Percentiles rank a stretch among this genome's conserved stretches.
Evolutionary conservation across 2,888 invertebrate genomes (phyloP).

Genomic region (Stegophylla sp.): DNA sequence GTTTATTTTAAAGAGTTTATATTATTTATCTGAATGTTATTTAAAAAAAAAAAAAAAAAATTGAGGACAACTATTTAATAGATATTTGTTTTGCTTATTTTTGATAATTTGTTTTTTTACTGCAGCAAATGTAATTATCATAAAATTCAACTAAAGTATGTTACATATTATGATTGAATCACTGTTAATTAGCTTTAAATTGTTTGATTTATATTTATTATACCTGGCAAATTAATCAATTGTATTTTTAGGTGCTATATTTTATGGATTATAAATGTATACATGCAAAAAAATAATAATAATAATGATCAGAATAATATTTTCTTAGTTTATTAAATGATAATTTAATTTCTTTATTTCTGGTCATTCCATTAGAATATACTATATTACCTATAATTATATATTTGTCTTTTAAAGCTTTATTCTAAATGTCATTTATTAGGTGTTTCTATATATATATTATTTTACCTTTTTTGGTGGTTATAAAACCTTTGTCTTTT

Average conservation of each 20-base stretch:
- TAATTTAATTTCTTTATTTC: not conserved
- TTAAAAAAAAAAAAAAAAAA: not conserved
- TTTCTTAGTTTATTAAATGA: not conserved
- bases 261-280: not conserved
- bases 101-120: constrained; percentile 19
- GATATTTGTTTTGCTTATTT: constrained; percentile 5
- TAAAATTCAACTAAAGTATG: not conserved
- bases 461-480: not conserved
- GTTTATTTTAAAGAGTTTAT: not conserved
- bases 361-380: constrained; percentile 26
- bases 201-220: not conserved
- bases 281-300: no score
- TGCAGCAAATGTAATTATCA: not conserved
- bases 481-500: not conserved
- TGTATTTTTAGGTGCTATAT: not conserved
- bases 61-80: not conserved
- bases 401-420: not conserved
- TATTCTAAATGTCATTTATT: constrained; percentile 34
- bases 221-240: constrained; percentile 30
- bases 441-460: constrained; percentile 15
- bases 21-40: constrained; percentile 5
- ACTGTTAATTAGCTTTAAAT: not conserved
- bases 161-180: not conserved
- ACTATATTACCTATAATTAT: not conserved
- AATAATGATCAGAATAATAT: constrained; percentile 2